Base-by-base conservation (phyloP, 2,888 invertebrate genomes). In the Steinernema carpocapsae region DNA sequence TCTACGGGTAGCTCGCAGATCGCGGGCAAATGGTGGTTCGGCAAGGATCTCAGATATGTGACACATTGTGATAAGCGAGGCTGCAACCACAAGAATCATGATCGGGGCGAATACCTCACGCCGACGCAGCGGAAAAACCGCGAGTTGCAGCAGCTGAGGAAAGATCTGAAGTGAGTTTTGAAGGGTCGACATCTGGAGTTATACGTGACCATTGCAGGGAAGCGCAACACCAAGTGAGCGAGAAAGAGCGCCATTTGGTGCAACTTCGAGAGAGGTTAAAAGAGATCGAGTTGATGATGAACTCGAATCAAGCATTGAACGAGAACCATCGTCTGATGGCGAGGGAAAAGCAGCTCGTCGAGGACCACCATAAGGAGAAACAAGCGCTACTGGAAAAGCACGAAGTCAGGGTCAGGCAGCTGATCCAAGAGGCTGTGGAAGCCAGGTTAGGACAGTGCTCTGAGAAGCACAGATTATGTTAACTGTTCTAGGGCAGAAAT, bases 1-100 rank as follows among this genome's bases (percentile, higher is more conserved):
- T 85, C 86, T 2, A 81, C 78, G 29, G 80, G 82, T 26, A 83
- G 83, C 22, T 84, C 85, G 1, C 79, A 79, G 29, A 81, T 86
- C 22, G 84, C 84, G 29, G 85, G 85, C n/a, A 75, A 84, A 37
- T 86, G 86, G 86, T 86, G 86, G 86, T 83, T 81, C 70, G 86
- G 85, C 4, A 86, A 86, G 75, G 83, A 83, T 64, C 85, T 83
- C 32, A 79, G 83, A 74, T 86, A 80, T 76, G 82, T 85, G 14
- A 81, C 85, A 6, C 86, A 86, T 74, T 86, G 86, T 70, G 82
- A 83, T 72, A 84, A 82, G 70, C 78, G 82, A 14, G 85, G 85
- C 1, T 84, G 83, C 73, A 81, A 82, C 75, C 86, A 86, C 74
- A 78, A 79, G 1, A 76, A 80, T 46, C 79, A 80, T 19, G 75